Percentiles rank a stretch among this genome's conserved stretches.
Evolutionary conservation across 2,797 vertebrate genomes (phyloP).

Genomic region (Mallotus villosus): DNA sequence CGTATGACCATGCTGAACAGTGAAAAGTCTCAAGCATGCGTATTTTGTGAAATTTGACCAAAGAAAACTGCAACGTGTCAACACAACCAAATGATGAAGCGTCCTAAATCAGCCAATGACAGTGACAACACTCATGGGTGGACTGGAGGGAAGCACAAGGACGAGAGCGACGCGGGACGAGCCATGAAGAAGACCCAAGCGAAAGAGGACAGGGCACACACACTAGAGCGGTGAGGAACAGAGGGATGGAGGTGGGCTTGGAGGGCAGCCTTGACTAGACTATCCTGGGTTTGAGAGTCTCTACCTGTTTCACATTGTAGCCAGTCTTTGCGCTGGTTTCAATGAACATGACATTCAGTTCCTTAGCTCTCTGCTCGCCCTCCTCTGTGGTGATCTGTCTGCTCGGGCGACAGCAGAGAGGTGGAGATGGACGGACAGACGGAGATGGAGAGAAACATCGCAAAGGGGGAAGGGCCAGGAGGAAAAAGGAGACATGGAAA

Average conservation of each 20-base stretch:
- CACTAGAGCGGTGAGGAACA: conserved; percentile 32
- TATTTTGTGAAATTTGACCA: conserved; percentile 21
- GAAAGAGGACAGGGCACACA: conserved; percentile 35
- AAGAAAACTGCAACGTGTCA: conserved; percentile 23
- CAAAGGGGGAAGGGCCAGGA: conserved; percentile 50
- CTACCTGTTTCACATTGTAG: conserved; percentile 97
- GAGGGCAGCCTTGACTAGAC: conserved; percentile 49
- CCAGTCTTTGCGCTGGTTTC: conserved; percentile 97
- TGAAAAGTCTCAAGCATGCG: conserved; percentile 13
- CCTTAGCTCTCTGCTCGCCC: conserved; percentile 96
- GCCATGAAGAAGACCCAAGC: conserved; percentile 35
- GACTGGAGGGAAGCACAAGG: conserved; percentile 17
- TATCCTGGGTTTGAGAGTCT: conserved; percentile 53
- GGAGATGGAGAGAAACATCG: conserved; percentile 57
- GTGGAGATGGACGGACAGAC: conserved; percentile 54
- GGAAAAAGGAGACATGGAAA: conserved; percentile 51
- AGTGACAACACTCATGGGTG: conserved; percentile 9
- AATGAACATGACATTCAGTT: conserved; percentile 97
- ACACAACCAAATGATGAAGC: conserved; percentile 20
- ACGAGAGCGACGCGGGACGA: conserved; percentile 14
- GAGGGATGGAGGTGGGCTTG: conserved; percentile 20
- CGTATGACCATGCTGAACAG: conserved; percentile 24
- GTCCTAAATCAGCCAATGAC: conserved; percentile 38
- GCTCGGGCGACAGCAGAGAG: conserved; percentile 71
- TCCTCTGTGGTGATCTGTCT: conserved; percentile 97